Percentiles rank a stretch among this genome's conserved stretches.
Conservation (phyloP, 2,888 invertebrate species). For the Hirtodrosophila cameraria region DNA sequence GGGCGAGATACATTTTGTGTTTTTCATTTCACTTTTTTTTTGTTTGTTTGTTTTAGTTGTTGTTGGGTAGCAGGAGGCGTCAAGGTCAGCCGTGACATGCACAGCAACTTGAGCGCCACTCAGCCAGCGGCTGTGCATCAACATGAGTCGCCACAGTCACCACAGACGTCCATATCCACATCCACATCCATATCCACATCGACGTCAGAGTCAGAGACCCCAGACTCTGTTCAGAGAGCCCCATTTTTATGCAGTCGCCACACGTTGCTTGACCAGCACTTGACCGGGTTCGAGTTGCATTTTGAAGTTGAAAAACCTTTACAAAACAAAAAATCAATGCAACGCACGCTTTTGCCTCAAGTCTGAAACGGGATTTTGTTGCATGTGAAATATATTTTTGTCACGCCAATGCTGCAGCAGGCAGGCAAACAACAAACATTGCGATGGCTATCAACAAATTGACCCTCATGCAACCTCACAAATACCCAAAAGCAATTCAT, state of each 20-base stretch:
- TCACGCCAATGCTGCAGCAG: slow-evolving; percentile 67
- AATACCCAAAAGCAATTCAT: slow-evolving; percentile 46
- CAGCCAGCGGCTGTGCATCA: slow-evolving; percentile 44
- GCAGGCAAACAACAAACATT: slow-evolving; percentile 33
- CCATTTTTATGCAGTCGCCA: slow-evolving; percentile 25
- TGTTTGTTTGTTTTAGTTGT: slow-evolving; percentile 20
- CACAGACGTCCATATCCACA: slow-evolving; percentile 9
- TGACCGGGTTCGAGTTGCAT: slow-evolving; percentile 33
- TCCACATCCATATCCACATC: slow-evolving; percentile 13
- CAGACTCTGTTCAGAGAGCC: slow-evolving; percentile 23
- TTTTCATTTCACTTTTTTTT: slow-evolving; percentile 53
- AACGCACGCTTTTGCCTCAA: slow-evolving; percentile 27
- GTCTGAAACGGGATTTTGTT: slow-evolving; percentile 30
- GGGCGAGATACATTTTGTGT: slow-evolving; percentile 14
- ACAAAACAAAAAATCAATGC: slow-evolving; percentile 1
- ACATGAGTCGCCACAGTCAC: slow-evolving; percentile 20
- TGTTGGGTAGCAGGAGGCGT: slow-evolving; percentile 53
- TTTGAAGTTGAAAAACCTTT: slow-evolving; percentile 6
- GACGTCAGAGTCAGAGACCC: slow-evolving; percentile 9
- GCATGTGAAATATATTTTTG: slow-evolving; percentile 46
- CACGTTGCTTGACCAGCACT: slow-evolving; percentile 38
- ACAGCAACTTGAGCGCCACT: slow-evolving; percentile 66
- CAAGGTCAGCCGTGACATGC: slow-evolving; percentile 66
- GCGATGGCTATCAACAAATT: slow-evolving; percentile 62
- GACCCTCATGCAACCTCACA: slow-evolving; percentile 53